These are phyloP conservation scores for Bos javanicus DNA, from an alignment of 2,113 vertebrate genomes.

Conservation along the genomic window DNA sequence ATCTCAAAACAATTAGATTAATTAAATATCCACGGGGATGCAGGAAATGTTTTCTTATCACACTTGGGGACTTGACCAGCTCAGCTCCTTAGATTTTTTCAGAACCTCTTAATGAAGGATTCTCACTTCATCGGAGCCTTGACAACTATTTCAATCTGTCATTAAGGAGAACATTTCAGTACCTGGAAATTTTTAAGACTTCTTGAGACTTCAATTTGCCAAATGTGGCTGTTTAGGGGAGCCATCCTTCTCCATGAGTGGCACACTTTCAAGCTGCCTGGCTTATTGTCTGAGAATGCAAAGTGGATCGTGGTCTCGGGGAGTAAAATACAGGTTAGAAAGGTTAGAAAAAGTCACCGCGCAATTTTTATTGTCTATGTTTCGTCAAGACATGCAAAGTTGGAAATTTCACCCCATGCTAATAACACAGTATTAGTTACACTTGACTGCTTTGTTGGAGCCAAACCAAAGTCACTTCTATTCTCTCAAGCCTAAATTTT, in stretches of 20 bases:
- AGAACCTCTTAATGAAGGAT: constrained; percentile 44
- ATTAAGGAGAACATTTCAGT: constrained; percentile 17
- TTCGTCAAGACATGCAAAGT: constrained; percentile 80
- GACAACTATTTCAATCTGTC: constrained; percentile 30
- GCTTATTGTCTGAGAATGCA: constrained; percentile 66
- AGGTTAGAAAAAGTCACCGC: constrained; percentile 79
- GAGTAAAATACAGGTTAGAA: constrained; percentile 81
- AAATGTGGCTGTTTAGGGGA: constrained; percentile 48
- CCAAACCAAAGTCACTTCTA: constrained; percentile 71
- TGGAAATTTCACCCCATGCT: constrained; percentile 81
- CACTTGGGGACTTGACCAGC: constrained; percentile 71
- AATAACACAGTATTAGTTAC: constrained; percentile 83
- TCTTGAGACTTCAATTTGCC: constrained; percentile 4
- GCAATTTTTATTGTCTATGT: constrained; percentile 80
- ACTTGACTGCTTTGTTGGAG: constrained; percentile 79
- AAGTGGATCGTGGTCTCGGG: constrained; percentile 72
- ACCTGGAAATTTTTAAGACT: constrained; percentile 18
- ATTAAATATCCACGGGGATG: constrained; percentile 75
- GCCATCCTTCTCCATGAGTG: constrained; percentile 53
- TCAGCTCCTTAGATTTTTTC: constrained; percentile 44
- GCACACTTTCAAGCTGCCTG: constrained; percentile 47
- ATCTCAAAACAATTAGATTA: constrained; percentile 76
- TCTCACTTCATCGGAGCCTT: neutral
- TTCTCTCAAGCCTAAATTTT: constrained; percentile 67
- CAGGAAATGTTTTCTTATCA: constrained; percentile 64